Percentiles rank a stretch among this genome's conserved stretches.
Conservation (phyloP, 2,888 invertebrate species). For the Dicranocentrus wangi region DNA sequence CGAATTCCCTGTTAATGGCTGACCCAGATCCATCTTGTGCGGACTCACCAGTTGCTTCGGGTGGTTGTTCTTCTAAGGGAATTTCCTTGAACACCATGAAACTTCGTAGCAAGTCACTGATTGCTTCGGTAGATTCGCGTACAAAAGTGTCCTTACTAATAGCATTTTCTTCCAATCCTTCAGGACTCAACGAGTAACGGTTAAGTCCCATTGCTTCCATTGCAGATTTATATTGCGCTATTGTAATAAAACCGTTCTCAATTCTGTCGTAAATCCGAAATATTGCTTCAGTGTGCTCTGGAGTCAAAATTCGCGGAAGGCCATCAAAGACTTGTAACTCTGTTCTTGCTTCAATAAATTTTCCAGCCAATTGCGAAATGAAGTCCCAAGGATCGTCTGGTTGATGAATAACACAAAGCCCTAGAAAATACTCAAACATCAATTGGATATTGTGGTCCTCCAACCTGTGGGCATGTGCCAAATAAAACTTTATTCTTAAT, state of each 20-base stretch:
- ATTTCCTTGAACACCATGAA: constrained; percentile 49
- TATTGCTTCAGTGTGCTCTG: constrained; percentile 59
- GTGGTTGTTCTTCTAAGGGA: background rate
- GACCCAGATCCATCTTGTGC: background rate
- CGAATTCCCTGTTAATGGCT: background rate
- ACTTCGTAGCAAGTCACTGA: constrained; percentile 47
- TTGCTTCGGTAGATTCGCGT: constrained; percentile 48
- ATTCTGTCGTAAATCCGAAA: constrained; percentile 66
- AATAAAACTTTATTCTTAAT: constrained; percentile 2
- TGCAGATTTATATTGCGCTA: constrained; percentile 57
- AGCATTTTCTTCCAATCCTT: constrained; percentile 52
- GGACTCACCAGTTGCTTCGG: background rate
- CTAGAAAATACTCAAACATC: constrained; percentile 64
- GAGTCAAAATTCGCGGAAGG: constrained; percentile 52
- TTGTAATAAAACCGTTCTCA: constrained; percentile 53
- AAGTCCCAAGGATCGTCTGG: constrained; percentile 55
- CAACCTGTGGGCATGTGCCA: constrained; percentile 22
- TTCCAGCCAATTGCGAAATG: constrained; percentile 43
- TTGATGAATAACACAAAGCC: constrained; percentile 46
- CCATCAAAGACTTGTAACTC: constrained; percentile 37
- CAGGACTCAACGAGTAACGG: constrained; percentile 37
- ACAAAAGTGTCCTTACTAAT: constrained; percentile 61
- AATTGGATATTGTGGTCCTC: constrained; percentile 63
- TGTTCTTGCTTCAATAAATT: constrained; percentile 51
- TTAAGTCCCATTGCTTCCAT: constrained; percentile 62